Base-by-base conservation (phyloP, 2,888 invertebrate genomes). In the Apoderus coryli region DNA sequence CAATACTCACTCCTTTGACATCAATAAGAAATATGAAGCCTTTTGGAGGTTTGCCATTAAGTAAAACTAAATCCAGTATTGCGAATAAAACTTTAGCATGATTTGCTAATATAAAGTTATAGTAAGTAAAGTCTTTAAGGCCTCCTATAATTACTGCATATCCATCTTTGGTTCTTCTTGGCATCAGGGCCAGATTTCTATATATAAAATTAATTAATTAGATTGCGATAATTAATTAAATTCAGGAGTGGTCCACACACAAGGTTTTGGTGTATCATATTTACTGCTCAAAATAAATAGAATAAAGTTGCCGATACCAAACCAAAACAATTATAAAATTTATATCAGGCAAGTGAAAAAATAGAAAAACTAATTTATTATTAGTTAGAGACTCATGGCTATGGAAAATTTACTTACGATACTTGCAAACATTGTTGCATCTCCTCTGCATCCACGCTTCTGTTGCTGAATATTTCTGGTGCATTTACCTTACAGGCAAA, bases 391-490 rank as follows among this genome's bases (percentile, higher is more conserved):
- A n/a, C n/a, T n/a, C n/a, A n/a, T n/a, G n/a, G n/a, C n/a, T n/a
- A n/a, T n/a, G n/a, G n/a, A n/a, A n/a, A n/a, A 22, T n/a, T 10
- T 45, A 65, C 70, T 70, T 56, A 70, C 70, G 68, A 41, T 16
- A 63, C 63, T 36, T 67, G 62, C 23, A 64, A 43, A 3, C 64
- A 56, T 36, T 54, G 52, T 32, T 59, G 51, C 10, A 65, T 37
- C 32, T 56, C 57, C 3, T 55, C 53, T 2, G 41, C 37, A 2
- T 47, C 47, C 2, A 63, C 42, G 44, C 67, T 57, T 32, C 76
- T 60, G 33, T 69, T 63, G 29, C 58, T 60, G 44, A 78, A 78
- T 37, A 76, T 61, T 45, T 76, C 73, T 1, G 76, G 72, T 0
- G 64, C 61, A 40, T 63, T 64, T 35, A 64, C 63, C 38, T 68